Percentiles rank a stretch among this genome's conserved stretches.
phyloP scores from a whole-genome alignment of 2,113 vertebrate species.

The Egretta garzetta region DNA sequence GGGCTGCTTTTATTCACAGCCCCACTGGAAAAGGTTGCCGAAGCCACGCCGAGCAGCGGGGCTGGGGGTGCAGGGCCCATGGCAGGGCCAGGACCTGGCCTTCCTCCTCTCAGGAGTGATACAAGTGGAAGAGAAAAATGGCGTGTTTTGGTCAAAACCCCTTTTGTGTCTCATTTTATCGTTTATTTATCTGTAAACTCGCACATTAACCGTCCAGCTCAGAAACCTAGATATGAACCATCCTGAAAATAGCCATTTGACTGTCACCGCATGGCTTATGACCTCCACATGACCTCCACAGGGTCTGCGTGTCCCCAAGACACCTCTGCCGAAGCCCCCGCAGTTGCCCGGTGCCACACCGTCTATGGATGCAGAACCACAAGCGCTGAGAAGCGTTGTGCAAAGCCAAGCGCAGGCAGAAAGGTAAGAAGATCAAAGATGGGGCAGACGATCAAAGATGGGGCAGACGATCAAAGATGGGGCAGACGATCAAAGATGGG shows the following conservation, averaged over 20 bases:
- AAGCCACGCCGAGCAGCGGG: background rate
- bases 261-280: no score
- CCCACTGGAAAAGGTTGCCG: background rate
- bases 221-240: background rate
- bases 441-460: fast-evolving
- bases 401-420: background rate
- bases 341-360: background rate
- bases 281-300: background rate
- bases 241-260: background rate
- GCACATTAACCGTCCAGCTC: background rate
- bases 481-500: no score
- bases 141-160: background rate
- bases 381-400: background rate
- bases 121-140: background rate
- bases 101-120: background rate
- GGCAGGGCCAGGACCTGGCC: background rate
- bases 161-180: background rate
- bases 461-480: no score
- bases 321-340: background rate
- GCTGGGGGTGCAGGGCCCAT: background rate
- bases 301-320: background rate
- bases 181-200: background rate
- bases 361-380: background rate
- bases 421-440: background rate
- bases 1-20: fast-evolving